Base-by-base conservation (phyloP, 2,797 vertebrate species). In the Anolis apletophallus region DNA sequence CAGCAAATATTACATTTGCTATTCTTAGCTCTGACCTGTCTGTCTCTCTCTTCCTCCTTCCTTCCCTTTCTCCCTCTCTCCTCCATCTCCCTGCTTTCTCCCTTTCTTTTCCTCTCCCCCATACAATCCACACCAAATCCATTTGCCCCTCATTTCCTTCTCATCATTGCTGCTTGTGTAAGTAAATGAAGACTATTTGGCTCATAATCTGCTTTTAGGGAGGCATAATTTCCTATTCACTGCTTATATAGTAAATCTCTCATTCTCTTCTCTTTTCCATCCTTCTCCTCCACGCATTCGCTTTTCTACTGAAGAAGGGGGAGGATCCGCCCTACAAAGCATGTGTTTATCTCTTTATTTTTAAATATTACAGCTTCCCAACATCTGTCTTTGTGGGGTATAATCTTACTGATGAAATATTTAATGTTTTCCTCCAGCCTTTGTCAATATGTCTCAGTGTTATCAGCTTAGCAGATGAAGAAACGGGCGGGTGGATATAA, bases 381-480 rank as follows among this genome's bases (percentile, higher is more conserved):
- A 97, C 97, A 97, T 98, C 97, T 98, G 97, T 97, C 96, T 97
- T 90, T 92, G 95, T 95, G 94, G 93, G 88, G 94, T 96, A 95
- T 97, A 97, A 98, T 98, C 97, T 97, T 91, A 94, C 93, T 97
- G 96, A 97, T 97, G 96, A 97, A 97, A 97, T 97, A 97, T 94
- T 97, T 96, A 91, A 95, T 96, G 96, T 98, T 96, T 97, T 96
- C 95, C 96, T 97, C 97, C 95, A 97, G 96, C 95, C 93, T 90
- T 92, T 95, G 96, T 97, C 97, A 97, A 95, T 97, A 97, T 97
- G 97, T 97, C 96, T 96, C 94, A 81, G 46, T 92, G 95, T 97
- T 94, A 95, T 95, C 95, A 97, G 97, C 95, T 97, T 96, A 97
- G 93, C 96, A 96, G 92, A 96, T 96, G 95, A 93, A 93, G 93